These are phyloP conservation scores for Zonotrichia leucophrys DNA, from an alignment of 2,113 vertebrate species.

Conservation along the genomic window DNA sequence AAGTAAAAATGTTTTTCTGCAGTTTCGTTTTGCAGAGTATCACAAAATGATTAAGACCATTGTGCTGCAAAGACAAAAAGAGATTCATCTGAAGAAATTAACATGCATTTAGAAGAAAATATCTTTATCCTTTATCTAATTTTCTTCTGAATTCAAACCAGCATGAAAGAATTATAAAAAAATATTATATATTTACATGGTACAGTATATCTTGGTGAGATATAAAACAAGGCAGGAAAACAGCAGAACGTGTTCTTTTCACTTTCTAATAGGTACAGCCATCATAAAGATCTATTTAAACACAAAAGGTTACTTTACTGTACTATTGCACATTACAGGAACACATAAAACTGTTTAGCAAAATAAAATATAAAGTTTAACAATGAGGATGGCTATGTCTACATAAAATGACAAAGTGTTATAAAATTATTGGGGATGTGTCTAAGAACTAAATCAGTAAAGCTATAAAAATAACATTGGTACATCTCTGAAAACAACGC, in stretches of 20 bases:
- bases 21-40: constrained; percentile 48
- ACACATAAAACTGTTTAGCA: constrained; percentile 59
- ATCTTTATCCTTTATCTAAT: constrained; percentile 64
- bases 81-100: constrained; percentile 64
- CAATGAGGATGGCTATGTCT: constrained; percentile 58
- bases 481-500: constrained; percentile 51
- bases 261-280: constrained; percentile 5
- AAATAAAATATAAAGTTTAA: constrained; percentile 66
- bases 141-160: constrained; percentile 70
- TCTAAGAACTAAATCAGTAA: constrained; percentile 66
- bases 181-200: constrained; percentile 85
- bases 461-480: constrained; percentile 77
- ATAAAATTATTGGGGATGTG: constrained; percentile 63
- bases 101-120: constrained; percentile 72
- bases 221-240: constrained; percentile 73
- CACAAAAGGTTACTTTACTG: constrained; percentile 39
- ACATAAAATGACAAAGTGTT: constrained; percentile 60
- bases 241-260: constrained; percentile 15
- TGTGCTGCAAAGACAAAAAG: constrained; percentile 67
- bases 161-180: constrained; percentile 73
- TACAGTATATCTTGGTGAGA: constrained; percentile 62
- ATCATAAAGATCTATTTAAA: background rate
- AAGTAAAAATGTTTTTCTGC: constrained; percentile 54
- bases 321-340: constrained; percentile 54
- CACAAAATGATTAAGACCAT: constrained; percentile 70